Base-by-base conservation (phyloP, 2,113 vertebrate species). In the Python bivittatus region DNA sequence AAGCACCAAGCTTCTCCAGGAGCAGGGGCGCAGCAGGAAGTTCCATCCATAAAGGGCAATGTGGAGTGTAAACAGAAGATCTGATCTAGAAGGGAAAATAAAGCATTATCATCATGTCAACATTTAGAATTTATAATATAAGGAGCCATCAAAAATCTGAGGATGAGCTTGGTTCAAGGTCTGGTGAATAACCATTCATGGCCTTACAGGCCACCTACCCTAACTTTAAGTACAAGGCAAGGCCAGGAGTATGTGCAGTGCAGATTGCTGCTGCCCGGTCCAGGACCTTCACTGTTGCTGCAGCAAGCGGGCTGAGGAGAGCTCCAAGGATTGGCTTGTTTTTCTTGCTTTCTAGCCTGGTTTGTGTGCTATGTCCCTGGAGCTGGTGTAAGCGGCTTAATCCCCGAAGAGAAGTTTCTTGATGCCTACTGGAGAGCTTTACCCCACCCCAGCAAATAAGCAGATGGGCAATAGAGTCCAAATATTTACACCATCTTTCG, bases 11-110 rank as follows among this genome's bases (percentile, higher is more conserved):
- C 57, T 64, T 48, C 12, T 79, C 84, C 61, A 88, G 33, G 10
- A 72, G 33, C 1, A 22, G 0, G 5, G 12, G 57, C n/a, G 22
- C 44, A 61, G 72, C 13, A 38, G 48, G n/a, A 17, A 42, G 44
- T 22, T 88, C 57, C 56, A 53, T 17, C 57, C 11, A 6, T 53
- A 23, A 84, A 85, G 9, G 2, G 23, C 44, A 85, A 53, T 3
- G 2, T 44, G 44, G 27, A 8, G 8, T 9, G 22, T 58, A 72
- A 72, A 88, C 44, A 22, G 54, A 27, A 25, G 68, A 22, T 9
- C 17, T 61, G 91, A 53, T 44, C 91, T 92, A 85, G 44, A 72
- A 84, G n/a, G 33, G 58, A 92, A 22, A 54, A 85, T 44, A 53
- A 89, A 88, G 3, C 1, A 61, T 89, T 17, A 89, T 44, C 22